Evolutionary conservation across 2,797 vertebrate species (phyloP).

Genomic region (Malurus leucopterus): DNA sequence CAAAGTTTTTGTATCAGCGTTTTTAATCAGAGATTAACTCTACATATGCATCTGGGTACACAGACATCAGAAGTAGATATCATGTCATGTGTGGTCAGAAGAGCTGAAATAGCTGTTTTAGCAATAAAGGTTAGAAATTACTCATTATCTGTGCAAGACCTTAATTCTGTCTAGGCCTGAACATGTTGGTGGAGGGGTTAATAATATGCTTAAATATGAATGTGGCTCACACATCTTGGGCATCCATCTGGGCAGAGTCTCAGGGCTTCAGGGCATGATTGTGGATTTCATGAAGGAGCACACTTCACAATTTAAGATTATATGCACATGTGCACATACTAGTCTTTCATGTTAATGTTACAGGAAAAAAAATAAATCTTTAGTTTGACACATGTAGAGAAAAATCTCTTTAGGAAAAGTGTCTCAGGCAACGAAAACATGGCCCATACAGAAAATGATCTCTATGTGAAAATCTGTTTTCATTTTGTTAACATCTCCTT

Average conservation of each 20-base stretch:
- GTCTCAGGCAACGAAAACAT: neutral
- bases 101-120: neutral
- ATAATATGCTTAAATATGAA: neutral
- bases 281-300: neutral
- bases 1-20: neutral
- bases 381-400: neutral
- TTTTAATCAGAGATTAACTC: neutral
- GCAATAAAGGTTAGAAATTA: neutral
- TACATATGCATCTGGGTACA: neutral
- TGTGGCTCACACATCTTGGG: neutral
- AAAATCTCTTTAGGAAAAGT: neutral
- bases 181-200: neutral
- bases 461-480: neutral
- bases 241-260: neutral
- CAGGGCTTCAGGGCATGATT: neutral
- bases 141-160: neutral
- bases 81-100: neutral
- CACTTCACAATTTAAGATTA: neutral
- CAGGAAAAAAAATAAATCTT: neutral
- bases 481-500: neutral
- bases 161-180: neutral
- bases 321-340: neutral
- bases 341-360: neutral
- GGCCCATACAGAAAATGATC: neutral
- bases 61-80: neutral